Base-by-base conservation (phyloP, 2,113 vertebrate species). In the rat (Rattus norvegicus) region DNA sequence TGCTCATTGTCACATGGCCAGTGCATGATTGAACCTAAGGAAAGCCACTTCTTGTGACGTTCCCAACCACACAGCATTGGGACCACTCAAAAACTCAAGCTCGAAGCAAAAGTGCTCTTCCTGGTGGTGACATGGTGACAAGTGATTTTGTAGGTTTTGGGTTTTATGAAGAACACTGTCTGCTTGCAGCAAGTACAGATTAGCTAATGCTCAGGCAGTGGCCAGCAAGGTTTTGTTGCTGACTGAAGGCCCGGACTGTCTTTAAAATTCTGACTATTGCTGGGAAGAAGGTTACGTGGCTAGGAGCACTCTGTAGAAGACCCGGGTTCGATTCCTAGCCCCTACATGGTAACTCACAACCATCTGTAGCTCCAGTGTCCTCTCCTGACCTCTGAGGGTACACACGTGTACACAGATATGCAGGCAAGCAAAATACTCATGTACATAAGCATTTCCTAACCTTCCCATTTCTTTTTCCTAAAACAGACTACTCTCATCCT, bases 121-220 rank as follows among this genome's bases (percentile, higher is more conserved):
- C 80, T 95, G 54, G 91, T 91, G 84, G 94, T n/a, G n/a, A 88
- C 47, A 39, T 4, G 70, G 56, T 91, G 56, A 92, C 93, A 96
- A 95, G 73, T 14, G 43, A 30, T 39, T 88, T 92, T 79, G 76
- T 59, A 96, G 75, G 30, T 88, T 92, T 92, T 80, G 65, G 47
- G 70, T 95, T 75, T 95, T 93, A 70, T 24, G 91, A 90, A 52
- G 76, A 94, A 75, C 7, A 43, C 56, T 87, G 49, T 93, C 94
- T 92, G 80, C 77, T 80, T 17, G 81, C 33, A 39, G 81, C 43
- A 92, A 93, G 79, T 61, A 87, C 61, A 92, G 95, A 94, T 95
- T 92, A 94, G 70, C 88, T 93, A 85, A 76, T 33, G 28, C 1
- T 9, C 16, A 90, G 88, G 63, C 39, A 83, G 54, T n/a, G 24